These are phyloP conservation scores for Diabrotica virgifera DNA, from an alignment of 1,140 invertebrate species.

Conservation along the genomic window DNA sequence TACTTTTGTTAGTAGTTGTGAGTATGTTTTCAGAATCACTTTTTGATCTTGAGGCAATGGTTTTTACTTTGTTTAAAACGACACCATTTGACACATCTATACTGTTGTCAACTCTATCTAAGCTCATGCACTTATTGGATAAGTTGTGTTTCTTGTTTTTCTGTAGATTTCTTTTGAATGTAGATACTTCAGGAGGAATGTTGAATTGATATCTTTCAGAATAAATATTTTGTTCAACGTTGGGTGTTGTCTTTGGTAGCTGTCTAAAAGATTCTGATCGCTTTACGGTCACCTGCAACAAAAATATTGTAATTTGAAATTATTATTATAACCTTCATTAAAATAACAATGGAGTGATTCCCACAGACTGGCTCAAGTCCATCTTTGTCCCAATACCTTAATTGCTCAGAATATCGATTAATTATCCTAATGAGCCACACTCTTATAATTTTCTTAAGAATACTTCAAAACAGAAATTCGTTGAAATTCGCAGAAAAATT, in stretches of 20 bases:
- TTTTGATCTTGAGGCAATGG: slow-evolving; percentile 42
- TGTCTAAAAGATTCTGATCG: slow-evolving; percentile 33
- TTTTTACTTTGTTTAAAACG: slow-evolving; percentile 49
- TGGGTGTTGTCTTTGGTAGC: slow-evolving; percentile 5
- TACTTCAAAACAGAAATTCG: no score
- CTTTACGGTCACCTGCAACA: slow-evolving; percentile 27
- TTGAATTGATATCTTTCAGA: slow-evolving; percentile 17
- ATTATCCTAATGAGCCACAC: no score
- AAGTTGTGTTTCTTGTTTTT: neutral
- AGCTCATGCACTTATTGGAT: slow-evolving; percentile 62
- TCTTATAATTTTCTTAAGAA: no score
- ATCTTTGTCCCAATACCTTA: no score
- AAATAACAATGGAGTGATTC: no score
- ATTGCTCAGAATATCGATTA: no score
- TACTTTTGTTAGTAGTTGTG: slow-evolving; percentile 28
- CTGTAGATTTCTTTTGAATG: no score
- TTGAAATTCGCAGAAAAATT: no score
- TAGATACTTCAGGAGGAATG: slow-evolving; percentile 10
- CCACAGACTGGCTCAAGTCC: no score
- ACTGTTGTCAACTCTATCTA: slow-evolving; percentile 72
- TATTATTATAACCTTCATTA: no score
- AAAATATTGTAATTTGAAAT: no score
- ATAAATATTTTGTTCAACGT: neutral
- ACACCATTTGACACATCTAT: slow-evolving; percentile 71
- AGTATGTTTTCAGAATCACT: slow-evolving; percentile 47